Evolutionary conservation across 2,797 vertebrate species (phyloP), one percentile per base, ranked within the genome.

Genomic region (Sebastes trivittatus): DNA sequence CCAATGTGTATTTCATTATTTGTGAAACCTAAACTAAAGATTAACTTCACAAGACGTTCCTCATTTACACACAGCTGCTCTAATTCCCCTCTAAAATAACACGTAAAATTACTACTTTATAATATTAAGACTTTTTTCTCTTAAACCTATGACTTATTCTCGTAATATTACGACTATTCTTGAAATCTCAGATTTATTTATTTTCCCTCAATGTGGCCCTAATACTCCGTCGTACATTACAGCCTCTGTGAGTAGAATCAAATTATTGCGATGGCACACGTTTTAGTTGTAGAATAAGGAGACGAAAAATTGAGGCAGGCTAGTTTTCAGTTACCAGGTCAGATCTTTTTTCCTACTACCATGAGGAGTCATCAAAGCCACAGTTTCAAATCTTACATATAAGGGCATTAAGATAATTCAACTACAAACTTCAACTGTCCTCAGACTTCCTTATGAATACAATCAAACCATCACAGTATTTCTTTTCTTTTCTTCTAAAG

Each of bases 401-500:
- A 3, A 1, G 20, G 59, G 42, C 4, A 38, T 66, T 13, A 29
- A 73, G 18, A 20, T 23, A 11, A 74, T 25, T 58, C 38, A 11
- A 30, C 29, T 65, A 14, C 56, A 49, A 49, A 49, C 46, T 59
- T 14, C 64, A 20, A 66, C 27, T 34, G 36, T 23, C 52, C 2
- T 60, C 11, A 11, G 20, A 65, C 38, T 25, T 63, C 46, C 10
- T 27, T 4, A 16, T 23, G n/a, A 60, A 80, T 63, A 83, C 72
- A 68, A 82, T 82, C 70, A 58, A 77, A 68, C 22, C 66, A 76
- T 76, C 34, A 22, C 34, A 18, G 25, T 49, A 22, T 77, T 59
- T 68, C 11, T 14, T 9, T 52, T 16, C 6, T 42, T 34, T 2
- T 32, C 18, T 13, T 22, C 7, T 56, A 3, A 62, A 30, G 16